A percentile compares a stretch with the other conserved stretches of the same genome.
phyloP scores from a whole-genome alignment of 2,113 vertebrate species.

The Corvus moneduloides region DNA sequence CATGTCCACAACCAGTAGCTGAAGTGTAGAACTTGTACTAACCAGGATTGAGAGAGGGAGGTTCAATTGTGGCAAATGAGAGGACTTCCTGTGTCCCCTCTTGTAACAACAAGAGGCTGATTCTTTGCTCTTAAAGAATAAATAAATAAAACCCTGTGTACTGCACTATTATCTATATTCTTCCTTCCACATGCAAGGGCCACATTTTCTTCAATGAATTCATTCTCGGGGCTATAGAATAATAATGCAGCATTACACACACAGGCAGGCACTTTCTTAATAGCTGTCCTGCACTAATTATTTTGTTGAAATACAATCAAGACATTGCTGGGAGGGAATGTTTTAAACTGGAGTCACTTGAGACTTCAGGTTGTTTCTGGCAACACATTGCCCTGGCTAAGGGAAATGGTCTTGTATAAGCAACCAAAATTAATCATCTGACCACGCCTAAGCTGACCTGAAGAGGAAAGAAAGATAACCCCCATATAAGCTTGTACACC shows the following conservation, averaged over 20 bases:
- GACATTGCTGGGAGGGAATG: neutral
- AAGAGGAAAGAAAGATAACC: conserved; percentile 41
- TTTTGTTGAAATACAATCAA: neutral
- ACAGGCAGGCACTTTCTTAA: neutral
- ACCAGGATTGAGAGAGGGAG: neutral
- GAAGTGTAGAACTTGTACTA: neutral
- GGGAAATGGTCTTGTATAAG: neutral
- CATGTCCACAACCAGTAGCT: neutral
- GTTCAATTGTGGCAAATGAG: neutral
- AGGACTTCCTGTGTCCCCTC: neutral
- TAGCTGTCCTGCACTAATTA: neutral
- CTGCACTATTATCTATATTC: neutral
- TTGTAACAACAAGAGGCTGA: neutral
- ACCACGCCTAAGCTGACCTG: neutral
- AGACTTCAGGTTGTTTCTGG: conserved; percentile 25
- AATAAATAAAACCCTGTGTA: neutral
- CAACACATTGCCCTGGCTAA: neutral
- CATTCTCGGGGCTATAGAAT: neutral
- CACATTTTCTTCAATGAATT: neutral
- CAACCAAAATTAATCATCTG: neutral
- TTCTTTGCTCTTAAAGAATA: neutral
- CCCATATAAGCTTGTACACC: neutral
- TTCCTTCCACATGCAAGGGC: neutral
- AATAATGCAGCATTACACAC: neutral
- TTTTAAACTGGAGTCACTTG: neutral